Conservation (phyloP, 2,113 vertebrate genomes). For the Paramisgurnus dabryanus region DNA sequence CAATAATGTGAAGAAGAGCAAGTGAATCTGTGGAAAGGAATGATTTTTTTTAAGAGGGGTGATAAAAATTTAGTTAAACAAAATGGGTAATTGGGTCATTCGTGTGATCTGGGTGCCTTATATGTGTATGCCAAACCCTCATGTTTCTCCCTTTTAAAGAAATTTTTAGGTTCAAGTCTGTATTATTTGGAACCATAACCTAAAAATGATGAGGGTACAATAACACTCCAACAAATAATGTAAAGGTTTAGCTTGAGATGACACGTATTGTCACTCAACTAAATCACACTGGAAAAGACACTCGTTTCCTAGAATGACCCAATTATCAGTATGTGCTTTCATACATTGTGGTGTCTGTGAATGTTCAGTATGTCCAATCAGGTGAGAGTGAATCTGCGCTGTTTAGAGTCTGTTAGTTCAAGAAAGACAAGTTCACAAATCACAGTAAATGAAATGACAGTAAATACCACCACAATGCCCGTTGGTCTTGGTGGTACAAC, state of each 20-base stretch:
- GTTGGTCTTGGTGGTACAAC: constrained; percentile 70
- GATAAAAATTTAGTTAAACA: background rate
- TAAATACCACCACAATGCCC: constrained; percentile 68
- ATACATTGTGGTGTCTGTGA: constrained; percentile 10
- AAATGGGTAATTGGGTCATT: background rate
- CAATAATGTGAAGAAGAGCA: constrained; percentile 3
- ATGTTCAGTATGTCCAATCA: background rate
- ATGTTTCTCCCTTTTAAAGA: too few relatives aligned
- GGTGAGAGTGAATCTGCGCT: constrained; percentile 16
- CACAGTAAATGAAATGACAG: constrained; percentile 28
- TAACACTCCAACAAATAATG: too few relatives aligned
- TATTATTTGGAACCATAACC: too few relatives aligned
- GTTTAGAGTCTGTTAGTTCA: background rate
- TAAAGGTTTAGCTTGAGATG: too few relatives aligned
- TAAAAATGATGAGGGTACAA: too few relatives aligned
- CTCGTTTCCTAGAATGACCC: background rate
- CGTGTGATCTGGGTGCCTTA: background rate
- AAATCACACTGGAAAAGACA: too few relatives aligned
- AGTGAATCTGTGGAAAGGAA: constrained; percentile 57
- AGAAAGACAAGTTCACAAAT: background rate
- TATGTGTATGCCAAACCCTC: too few relatives aligned
- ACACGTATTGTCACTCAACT: too few relatives aligned
- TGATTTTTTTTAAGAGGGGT: background rate
- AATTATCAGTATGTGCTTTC: background rate
- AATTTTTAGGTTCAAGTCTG: too few relatives aligned